phyloP scores from a whole-genome alignment of 2,113 vertebrate species.

The Scortum barcoo region DNA sequence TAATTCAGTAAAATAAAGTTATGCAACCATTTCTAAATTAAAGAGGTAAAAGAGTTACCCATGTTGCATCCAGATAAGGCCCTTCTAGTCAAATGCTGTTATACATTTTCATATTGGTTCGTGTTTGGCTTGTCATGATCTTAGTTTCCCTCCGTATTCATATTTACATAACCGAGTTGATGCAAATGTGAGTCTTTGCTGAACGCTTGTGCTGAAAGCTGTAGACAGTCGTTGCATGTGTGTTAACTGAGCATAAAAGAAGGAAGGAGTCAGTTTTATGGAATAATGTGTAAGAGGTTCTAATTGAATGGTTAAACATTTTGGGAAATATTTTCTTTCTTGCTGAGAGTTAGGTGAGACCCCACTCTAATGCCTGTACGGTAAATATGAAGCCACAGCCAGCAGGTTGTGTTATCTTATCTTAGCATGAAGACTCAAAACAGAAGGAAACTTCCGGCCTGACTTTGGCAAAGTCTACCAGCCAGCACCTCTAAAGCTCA shows the following conservation, averaged over 20 bases:
- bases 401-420: neutral
- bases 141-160: neutral
- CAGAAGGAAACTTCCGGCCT: neutral
- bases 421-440: neutral
- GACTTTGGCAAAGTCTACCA: neutral
- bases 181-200: slow-evolving; percentile 16
- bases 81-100: neutral
- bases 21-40: neutral
- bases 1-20: neutral
- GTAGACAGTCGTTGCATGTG: neutral
- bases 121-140: slow-evolving; percentile 18
- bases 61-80: slow-evolving; percentile 5
- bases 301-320: neutral
- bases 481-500: neutral
- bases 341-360: neutral
- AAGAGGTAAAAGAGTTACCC: neutral
- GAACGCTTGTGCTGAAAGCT: neutral
- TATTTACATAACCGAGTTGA: slow-evolving; percentile 12
- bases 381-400: neutral
- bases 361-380: neutral
- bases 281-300: neutral
- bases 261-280: neutral
- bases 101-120: slow-evolving; percentile 2
- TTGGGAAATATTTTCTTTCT: neutral
- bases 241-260: neutral